Evolutionary conservation across 2,888 invertebrate species (phyloP).

Genomic region (Neocrepidodera transversa): DNA sequence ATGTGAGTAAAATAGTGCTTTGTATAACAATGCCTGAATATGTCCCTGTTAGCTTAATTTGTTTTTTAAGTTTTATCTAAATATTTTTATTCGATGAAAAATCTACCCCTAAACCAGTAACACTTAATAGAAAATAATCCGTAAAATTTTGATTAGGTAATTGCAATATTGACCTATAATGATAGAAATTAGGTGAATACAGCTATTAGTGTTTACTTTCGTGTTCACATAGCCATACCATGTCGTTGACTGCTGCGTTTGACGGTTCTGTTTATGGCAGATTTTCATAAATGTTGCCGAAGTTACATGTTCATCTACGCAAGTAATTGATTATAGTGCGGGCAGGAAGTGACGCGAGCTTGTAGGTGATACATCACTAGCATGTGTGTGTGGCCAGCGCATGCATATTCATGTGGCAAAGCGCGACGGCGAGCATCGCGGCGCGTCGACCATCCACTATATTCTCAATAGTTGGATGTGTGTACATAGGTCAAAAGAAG

Average conservation of each 20-base stretch:
- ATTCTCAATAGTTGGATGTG: conserved; percentile 18
- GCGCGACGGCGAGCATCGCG: conserved; percentile 34
- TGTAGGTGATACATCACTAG: conserved; percentile 57
- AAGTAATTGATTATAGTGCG: conserved; percentile 61
- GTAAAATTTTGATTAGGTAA: too few relatives aligned
- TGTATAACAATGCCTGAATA: too few relatives aligned
- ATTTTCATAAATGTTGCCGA: conserved; percentile 60
- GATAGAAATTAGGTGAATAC: conserved; percentile 7
- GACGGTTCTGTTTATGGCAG: conserved; percentile 58
- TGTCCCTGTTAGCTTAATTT: too few relatives aligned
- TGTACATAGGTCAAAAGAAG: conserved; percentile 23
- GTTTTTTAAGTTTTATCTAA: too few relatives aligned
- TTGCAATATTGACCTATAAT: too few relatives aligned
- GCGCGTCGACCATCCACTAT: neutral
- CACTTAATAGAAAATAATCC: too few relatives aligned
- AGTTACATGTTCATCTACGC: conserved; percentile 61
- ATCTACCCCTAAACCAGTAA: too few relatives aligned
- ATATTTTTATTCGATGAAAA: too few relatives aligned
- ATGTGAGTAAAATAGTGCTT: too few relatives aligned
- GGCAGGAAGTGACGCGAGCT: conserved; percentile 56
- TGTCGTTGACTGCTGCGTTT: conserved; percentile 48
- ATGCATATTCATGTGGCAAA: conserved; percentile 59
- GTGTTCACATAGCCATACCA: conserved; percentile 33
- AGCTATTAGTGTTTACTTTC: conserved; percentile 17
- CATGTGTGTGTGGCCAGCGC: conserved; percentile 52